Percentiles rank a stretch among this genome's conserved stretches.
These are phyloP conservation scores for Cistogaster globosa DNA, from an alignment of 2,888 invertebrate genomes.

Conservation along the genomic window DNA sequence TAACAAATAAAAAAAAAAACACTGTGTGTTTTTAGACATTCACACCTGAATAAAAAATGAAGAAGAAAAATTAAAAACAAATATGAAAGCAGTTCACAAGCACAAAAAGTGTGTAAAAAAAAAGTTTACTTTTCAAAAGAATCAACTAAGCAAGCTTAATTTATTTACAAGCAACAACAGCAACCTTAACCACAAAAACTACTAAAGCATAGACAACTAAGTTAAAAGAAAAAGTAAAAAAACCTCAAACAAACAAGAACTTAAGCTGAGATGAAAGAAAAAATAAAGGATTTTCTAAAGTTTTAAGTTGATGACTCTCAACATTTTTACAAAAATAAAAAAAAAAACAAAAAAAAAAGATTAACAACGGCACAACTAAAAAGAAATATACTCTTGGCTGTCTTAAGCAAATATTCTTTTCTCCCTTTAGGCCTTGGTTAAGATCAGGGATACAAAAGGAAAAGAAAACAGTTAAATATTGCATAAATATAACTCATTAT, in stretches of 20 bases:
- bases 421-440: neutral
- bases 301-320: slow-evolving; percentile 61
- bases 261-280: slow-evolving; percentile 44
- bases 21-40: slow-evolving; percentile 60
- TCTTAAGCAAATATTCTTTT: slow-evolving; percentile 27
- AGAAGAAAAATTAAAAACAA: slow-evolving; percentile 45
- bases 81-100: slow-evolving; percentile 60
- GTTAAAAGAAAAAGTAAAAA: neutral
- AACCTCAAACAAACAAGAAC: slow-evolving; percentile 1
- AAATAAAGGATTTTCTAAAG: slow-evolving; percentile 56
- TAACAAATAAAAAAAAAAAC: slow-evolving; percentile 10
- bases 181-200: slow-evolving; percentile 25
- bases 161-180: slow-evolving; percentile 40
- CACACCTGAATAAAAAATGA: slow-evolving; percentile 68
- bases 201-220: slow-evolving; percentile 40
- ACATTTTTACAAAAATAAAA: slow-evolving; percentile 18
- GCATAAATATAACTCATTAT: neutral
- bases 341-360: slow-evolving; percentile 20
- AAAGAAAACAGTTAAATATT: neutral
- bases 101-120: slow-evolving; percentile 13
- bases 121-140: slow-evolving; percentile 55
- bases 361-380: slow-evolving; percentile 1
- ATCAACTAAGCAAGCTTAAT: slow-evolving; percentile 58
- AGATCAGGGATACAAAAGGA: slow-evolving; percentile 22
- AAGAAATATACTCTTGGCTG: slow-evolving; percentile 5